Percentiles rank a stretch among this genome's conserved stretches.
These are phyloP conservation scores for human DNA, from an alignment of 2,113 vertebrate species.

Conservation along the genomic window DNA sequence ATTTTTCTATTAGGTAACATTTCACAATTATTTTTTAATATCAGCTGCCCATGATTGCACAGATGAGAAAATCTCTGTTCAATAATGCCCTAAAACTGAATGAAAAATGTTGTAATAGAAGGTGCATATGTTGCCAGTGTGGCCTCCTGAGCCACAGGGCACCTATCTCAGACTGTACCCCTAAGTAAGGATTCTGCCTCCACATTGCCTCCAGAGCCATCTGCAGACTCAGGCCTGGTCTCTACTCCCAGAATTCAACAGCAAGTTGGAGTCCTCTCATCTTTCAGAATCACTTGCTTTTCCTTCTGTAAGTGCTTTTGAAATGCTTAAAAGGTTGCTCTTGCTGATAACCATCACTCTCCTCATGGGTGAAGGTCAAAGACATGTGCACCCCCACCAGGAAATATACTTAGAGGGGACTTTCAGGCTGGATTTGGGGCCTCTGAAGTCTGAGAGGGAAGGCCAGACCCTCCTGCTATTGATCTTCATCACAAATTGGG, in stretches of 20 bases:
- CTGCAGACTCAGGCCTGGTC: neutral
- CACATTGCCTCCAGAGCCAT: neutral
- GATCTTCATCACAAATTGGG: neutral
- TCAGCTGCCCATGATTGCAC: neutral
- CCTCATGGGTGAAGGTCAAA: neutral
- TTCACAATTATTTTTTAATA: slow-evolving; percentile 5
- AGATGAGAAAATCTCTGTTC: neutral
- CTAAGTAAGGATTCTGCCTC: neutral
- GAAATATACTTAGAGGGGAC: neutral
- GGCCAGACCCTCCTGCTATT: neutral
- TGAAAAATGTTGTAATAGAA: neutral
- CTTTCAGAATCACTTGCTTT: neutral
- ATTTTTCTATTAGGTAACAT: neutral
- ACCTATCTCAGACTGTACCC: too few relatives aligned
- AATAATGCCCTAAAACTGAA: neutral
- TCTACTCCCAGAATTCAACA: neutral
- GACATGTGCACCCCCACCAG: neutral
- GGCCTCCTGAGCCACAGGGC: neutral
- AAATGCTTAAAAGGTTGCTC: neutral
- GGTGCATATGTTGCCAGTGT: too few relatives aligned
- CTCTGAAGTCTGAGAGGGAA: neutral
- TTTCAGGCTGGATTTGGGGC: neutral
- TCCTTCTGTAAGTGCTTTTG: neutral
- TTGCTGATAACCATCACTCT: neutral
- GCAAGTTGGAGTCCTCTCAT: neutral